phyloP scores from a whole-genome alignment of 2,797 vertebrate species.

The Cuculus canorus region DNA sequence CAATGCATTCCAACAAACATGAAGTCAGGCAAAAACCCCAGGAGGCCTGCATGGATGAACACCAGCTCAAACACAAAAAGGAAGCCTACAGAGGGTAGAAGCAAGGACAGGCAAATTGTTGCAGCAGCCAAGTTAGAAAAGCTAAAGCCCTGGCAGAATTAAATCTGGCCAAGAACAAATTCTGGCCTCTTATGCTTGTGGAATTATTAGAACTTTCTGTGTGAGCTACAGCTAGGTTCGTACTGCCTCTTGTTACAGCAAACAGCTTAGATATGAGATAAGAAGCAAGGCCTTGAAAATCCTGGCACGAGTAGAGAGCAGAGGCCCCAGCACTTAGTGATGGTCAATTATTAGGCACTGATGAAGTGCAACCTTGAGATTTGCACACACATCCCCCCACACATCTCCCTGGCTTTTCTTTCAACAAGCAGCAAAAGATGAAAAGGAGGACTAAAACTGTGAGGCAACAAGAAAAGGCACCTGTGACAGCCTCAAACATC shows the following conservation, averaged over 20 bases:
- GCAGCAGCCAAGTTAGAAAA: too few relatives aligned
- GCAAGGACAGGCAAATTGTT: too few relatives aligned
- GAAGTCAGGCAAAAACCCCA: too few relatives aligned
- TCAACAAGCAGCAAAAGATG: background rate
- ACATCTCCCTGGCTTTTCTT: background rate
- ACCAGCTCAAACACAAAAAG: too few relatives aligned
- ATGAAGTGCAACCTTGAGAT: background rate
- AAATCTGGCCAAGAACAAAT: background rate
- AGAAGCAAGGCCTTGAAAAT: background rate
- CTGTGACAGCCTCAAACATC: background rate
- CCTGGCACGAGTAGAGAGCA: background rate
- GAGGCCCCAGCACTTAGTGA: background rate
- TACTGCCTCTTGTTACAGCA: background rate
- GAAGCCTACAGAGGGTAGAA: too few relatives aligned
- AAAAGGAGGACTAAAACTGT: background rate
- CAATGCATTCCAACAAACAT: too few relatives aligned
- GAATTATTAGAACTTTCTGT: background rate
- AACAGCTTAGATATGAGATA: background rate
- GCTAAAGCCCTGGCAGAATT: too few relatives aligned
- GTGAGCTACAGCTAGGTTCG: background rate
- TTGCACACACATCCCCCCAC: too few relatives aligned
- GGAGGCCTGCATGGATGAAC: too few relatives aligned
- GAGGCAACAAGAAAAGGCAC: background rate
- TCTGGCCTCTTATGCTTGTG: background rate
- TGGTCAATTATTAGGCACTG: background rate